phyloP scores from a whole-genome alignment of 2,113 vertebrate genomes.

The Embiotoca jacksoni region DNA sequence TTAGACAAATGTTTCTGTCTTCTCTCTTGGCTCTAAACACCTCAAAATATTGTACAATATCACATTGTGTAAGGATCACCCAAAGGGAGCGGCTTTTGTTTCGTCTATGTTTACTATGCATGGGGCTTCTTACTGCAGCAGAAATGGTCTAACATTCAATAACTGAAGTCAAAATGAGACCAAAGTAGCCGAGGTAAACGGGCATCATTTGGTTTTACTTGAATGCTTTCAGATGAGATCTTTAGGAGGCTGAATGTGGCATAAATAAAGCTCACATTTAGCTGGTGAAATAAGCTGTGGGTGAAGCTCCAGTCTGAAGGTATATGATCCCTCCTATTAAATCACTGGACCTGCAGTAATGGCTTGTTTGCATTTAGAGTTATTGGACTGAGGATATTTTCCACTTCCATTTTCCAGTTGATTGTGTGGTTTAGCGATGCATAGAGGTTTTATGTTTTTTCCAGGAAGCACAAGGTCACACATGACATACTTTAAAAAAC shows the following conservation, averaged over 20 bases:
- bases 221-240: slow-evolving; percentile 3
- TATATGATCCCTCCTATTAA: slow-evolving; percentile 3
- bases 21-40: not conserved
- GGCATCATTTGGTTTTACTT: not conserved
- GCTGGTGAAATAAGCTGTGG: not conserved
- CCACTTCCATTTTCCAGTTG: slow-evolving; percentile 3
- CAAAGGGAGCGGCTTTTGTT: slow-evolving; percentile 6
- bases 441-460: not conserved
- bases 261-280: slow-evolving; percentile 13
- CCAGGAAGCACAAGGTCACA: not conserved
- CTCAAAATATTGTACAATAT: slow-evolving; percentile 4
- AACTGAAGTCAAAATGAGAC: not conserved
- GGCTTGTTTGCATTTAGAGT: slow-evolving; percentile 25
- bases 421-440: not conserved
- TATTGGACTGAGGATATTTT: slow-evolving; percentile 24
- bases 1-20: not conserved
- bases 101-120: not conserved
- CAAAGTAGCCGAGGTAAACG: not conserved
- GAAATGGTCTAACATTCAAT: slow-evolving; percentile 19
- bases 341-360: not conserved
- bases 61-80: not conserved
- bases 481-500: slow-evolving; percentile 3
- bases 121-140: slow-evolving; percentile 1
- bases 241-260: slow-evolving; percentile 12
- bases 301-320: slow-evolving; percentile 9